Base-by-base conservation (phyloP, 2,113 vertebrate genomes). In the Benitochromis conjunctus region DNA sequence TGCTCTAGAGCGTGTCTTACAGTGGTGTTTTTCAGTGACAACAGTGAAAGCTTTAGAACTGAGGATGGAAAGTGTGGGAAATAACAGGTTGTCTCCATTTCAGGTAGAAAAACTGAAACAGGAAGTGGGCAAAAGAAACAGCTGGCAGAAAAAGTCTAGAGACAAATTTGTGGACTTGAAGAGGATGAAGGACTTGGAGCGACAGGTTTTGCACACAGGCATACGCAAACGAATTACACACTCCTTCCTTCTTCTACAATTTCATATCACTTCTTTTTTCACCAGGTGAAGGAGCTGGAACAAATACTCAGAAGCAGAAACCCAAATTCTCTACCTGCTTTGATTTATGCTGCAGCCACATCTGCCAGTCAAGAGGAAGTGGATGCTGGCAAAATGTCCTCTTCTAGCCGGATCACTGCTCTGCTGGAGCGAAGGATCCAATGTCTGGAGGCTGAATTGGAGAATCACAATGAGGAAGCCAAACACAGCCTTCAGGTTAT, bases 281-380 rank as follows among this genome's bases (percentile, higher is more conserved):
- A 43, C 60, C 85, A 99, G 98, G 97, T 99, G 78, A 98, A 97
- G 85, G 97, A 99, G 95, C 97, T 99, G 97, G 97, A 99, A 95
- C 96, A 97, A 82, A 97, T 98, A 86, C 86, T 99, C 4, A 97
- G 94, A 89, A 94, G 92, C 86, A 96, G 97, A 60, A 96, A 99
- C 77, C 98, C 98, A 82, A 99, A 99, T 95, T 99, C 98, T 26
- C 92, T 99, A 78, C 97, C 98, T 31, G 97, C 98, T 88, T 95
- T 99, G 86, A 98, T 99, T 81, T 95, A 96, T 84, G 98, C 98
- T 80, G 98, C 97, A 19, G 97, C 97, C 41, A 93, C 96, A 26
- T 96, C 96, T 81, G 85, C 62, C 1, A 83, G 81, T 16, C 56
- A 77, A 3, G 83, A 83, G 5, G 58, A 80, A 0, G 21, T 0